phyloP scores from a whole-genome alignment of 2,888 invertebrate species.

The Euzophera pinguis region DNA sequence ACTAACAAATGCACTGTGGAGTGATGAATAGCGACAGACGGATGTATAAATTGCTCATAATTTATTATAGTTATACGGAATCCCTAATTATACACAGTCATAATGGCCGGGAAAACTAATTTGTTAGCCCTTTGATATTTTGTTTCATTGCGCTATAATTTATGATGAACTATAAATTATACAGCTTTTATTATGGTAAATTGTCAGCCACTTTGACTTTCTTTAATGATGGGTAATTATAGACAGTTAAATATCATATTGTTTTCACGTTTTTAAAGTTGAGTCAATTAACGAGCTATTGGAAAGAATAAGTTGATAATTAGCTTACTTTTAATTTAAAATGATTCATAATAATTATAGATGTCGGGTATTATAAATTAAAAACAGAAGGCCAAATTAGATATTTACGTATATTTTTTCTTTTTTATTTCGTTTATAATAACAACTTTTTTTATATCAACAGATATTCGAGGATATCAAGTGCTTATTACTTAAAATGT shows the following conservation, averaged over 20 bases:
- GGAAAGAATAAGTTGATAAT: neutral
- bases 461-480: constrained; percentile 58
- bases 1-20: constrained; percentile 54
- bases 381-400: constrained; percentile 63
- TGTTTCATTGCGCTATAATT: neutral
- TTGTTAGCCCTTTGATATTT: constrained; percentile 7
- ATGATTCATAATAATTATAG: neutral
- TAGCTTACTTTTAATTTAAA: neutral
- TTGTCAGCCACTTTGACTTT: constrained; percentile 1
- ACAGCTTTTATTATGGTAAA: neutral
- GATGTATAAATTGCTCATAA: constrained; percentile 76
- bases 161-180: neutral
- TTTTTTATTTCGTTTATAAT: constrained; percentile 70
- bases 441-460: constrained; percentile 63
- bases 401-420: constrained; percentile 78
- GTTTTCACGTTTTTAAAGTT: neutral
- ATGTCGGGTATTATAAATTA: constrained; percentile 22
- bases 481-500: constrained; percentile 34
- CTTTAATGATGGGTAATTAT: constrained; percentile 3
- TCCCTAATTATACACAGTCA: constrained; percentile 34
- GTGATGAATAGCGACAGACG: constrained; percentile 74
- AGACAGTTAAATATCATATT: neutral
- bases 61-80: constrained; percentile 63
- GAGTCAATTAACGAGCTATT: neutral
- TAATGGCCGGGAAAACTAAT: constrained; percentile 5